Base-by-base conservation (phyloP, 1,140 invertebrate genomes). In the Plodia interpunctella region DNA sequence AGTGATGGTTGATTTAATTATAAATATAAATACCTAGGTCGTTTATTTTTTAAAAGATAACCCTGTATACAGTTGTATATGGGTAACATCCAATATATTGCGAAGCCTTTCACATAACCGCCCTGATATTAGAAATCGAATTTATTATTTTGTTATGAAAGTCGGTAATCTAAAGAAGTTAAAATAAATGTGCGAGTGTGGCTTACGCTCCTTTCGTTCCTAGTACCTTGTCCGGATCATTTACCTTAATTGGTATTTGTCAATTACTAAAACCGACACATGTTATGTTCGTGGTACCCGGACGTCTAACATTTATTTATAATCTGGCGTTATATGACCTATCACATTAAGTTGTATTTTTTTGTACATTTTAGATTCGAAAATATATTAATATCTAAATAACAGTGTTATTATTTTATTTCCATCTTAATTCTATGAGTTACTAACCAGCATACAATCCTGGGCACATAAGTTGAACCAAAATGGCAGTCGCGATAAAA, bases 301-400 rank as follows among this genome's bases (percentile, higher is more conserved):
- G n/a, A 44, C 38, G 15, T 15, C 38, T 44, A 44, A 44, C 15
- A n/a, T 44, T 44, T 44, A 44, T 4, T 44, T 73, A 74, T 72
- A 77, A 85, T 73, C 86, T 80, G 83, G 70, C 78, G 78, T 85
- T 84, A 79, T 88, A 88, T 83, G 85, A 88, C 70, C 80, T 88
- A 88, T 83, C 87, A 88, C 70, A 72, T 81, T 88, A 88, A 88
- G 84, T 88, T 88, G 86, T 88, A 88, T 88, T 88, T 88, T 73
- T 88, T 88, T 87, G 83, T 88, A 88, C 86, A 88, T 88, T 88
- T 85, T 88, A 88, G 86, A 87, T 87, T 87, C 82, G 80, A 84
- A 86, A 87, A 84, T 88, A 88, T 85, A 88, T 84, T 88, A 87
- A 87, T 88, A 88, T 87, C 82, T 86, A 87, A 86, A 87, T 80